These are phyloP conservation scores for Gortyna flavago DNA, from an alignment of 2,888 invertebrate species.

Conservation along the genomic window DNA sequence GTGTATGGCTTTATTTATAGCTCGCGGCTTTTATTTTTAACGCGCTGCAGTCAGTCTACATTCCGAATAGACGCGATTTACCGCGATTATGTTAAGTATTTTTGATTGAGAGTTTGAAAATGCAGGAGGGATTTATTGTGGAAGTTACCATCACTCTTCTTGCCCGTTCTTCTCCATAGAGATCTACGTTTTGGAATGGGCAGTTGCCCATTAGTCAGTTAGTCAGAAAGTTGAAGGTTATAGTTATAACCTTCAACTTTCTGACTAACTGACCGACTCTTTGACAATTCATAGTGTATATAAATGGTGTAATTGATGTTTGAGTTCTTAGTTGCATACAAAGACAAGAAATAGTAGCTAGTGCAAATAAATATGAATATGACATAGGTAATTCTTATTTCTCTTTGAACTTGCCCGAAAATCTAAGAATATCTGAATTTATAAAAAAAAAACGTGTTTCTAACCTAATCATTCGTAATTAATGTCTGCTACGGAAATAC, in stretches of 20 bases:
- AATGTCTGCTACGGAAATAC: conserved; percentile 14
- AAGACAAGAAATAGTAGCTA: neutral
- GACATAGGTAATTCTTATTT: neutral
- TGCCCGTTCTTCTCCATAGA: neutral
- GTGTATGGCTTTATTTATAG: conserved; percentile 58
- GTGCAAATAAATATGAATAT: too few relatives aligned
- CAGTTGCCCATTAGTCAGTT: too few relatives aligned
- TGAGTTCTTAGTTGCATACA: neutral
- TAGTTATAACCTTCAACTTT: neutral
- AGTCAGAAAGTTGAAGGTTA: too few relatives aligned
- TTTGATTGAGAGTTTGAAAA: conserved; percentile 11
- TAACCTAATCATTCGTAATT: conserved; percentile 1
- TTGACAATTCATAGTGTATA: neutral
- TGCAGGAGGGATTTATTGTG: neutral
- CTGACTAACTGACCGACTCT: too few relatives aligned
- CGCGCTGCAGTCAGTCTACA: conserved; percentile 55
- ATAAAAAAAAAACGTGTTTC: neutral
- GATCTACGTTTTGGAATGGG: too few relatives aligned
- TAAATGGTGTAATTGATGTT: neutral
- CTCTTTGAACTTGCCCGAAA: neutral
- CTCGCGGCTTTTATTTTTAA: conserved; percentile 61
- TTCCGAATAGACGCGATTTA: conserved; percentile 46
- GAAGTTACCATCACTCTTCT: neutral
- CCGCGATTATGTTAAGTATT: conserved; percentile 35
- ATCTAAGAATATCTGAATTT: neutral